Base-by-base conservation (phyloP, 1,140 invertebrate genomes). In the Pseudomyrmex sp. region DNA sequence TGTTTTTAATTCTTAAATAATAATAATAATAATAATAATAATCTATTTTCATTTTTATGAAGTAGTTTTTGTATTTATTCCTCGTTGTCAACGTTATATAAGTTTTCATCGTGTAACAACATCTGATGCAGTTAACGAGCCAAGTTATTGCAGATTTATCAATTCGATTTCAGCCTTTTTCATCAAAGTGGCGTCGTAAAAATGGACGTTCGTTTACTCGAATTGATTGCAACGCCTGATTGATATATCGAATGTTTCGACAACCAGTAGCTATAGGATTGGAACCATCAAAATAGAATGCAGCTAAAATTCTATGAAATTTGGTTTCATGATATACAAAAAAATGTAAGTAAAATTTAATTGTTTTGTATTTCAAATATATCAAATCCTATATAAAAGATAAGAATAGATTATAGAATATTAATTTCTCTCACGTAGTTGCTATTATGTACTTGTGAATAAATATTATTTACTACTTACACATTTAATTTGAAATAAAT, bases 231-330 rank as follows among this genome's bases (percentile, higher is more conserved):
- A 79, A 56, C 5, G 61, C 35, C 7, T 59, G 66, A 80, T 61
- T 48, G 52, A 70, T 80, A 20, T 48, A 70, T 18, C 54, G 20
- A 79, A 59, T 26, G 44, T 80, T 80, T 80, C 23, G 44, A 72
- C 44, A 35, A 15, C 59, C 23, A 50, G 13, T 13, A 50, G 46
- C 2, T 10, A 18, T 46, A 48, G 35, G 8, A 69, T 20, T 35
- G 12, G 3, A 26, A 77, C 20, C 12, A 54, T 12, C 13, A 20
- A 56, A 56, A 77, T 46, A 15, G 26, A 2, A 48, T 4, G 9
- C 20, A 69, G n/a, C 35, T 12, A 15, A 69, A 58, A 70, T 79
- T 70, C 8, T 79, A 13, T 80, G 1, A 35, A 59, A 59, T 80
- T 50, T 48, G 15, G 2, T 79, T 72, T 26, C 48, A 12, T 13